Evolutionary conservation across 2,797 vertebrate genomes (phyloP), one percentile per base, ranked within the genome.

Genomic region (Dendrocincla tyrannina): DNA sequence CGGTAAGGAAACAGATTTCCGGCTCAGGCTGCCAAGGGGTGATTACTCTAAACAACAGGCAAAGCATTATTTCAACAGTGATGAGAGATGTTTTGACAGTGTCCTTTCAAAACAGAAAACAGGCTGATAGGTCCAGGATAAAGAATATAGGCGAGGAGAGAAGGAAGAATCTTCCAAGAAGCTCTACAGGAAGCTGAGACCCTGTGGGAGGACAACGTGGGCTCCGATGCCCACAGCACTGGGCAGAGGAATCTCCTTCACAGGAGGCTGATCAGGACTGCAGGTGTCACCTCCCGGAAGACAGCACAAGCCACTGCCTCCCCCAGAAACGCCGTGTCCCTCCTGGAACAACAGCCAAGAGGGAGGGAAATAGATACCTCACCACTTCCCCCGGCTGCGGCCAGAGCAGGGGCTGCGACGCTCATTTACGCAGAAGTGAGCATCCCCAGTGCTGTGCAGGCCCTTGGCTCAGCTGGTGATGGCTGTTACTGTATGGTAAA

Each of bases 1-100:
- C 20, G 25, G 88, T 91, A 95, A 97, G 94, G 94, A 97, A 97
- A 90, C 95, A 95, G 95, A 94, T 96, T 97, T 96, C 96, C 89
- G 74, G 95, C 93, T 91, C 87, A 39, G 86, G 91, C 96, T 97
- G 96, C 96, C 96, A 96, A 89, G 76, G 94, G 93, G 90, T 92
- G 95, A 96, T 94, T 96, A 95, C 91, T 96, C 91, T 88, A 95
- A 96, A 96, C 96, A 94, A 96, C 94, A 93, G 91, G 93, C 76
- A 47, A 86, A 92, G 91, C 84, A 88, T 95, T 96, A 96, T 96
- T 97, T 97, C 95, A 95, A 76, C 95, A 94, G 89, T 70, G 91
- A 96, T 87, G 90, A 96, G 94, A 96, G 94, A 96, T 95, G 93
- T 95, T 95, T 96, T 91, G 93, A 95, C 94, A 91, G 91, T 68